Base-by-base conservation (phyloP, 2,797 vertebrate species). In the Chelon auratus region DNA sequence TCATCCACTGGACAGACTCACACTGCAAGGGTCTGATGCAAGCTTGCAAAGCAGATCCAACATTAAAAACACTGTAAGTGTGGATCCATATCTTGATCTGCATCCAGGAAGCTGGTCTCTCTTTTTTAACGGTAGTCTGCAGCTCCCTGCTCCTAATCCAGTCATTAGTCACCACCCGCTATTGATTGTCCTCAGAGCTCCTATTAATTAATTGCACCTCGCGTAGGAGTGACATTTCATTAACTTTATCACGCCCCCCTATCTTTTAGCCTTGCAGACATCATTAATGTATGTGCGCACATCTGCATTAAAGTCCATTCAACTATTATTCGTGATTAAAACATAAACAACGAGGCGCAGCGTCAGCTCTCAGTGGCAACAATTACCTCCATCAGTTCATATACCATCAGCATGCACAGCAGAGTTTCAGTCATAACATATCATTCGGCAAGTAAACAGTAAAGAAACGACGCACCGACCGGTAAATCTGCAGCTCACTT, bases 131-230 rank as follows among this genome's bases (percentile, higher is more conserved):
- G 12, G 26, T 5, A 47, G 48, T 18, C 33, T 24, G 9, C 15
- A 50, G 52, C 9, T 2, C 53, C 33, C 60, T 24, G 18, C n/a
- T 59, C 60, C 77, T 50, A 18, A 72, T 81, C 72, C 82, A 80
- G 76, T 51, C 48, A 89, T 84, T 81, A 83, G 78, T 84, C 85
- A 12, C 60, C 37, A 59, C 67, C 61, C 54, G 18, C 22, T 48
- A 70, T 72, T 70, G 80, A 80, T 61, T 30, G 1, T 67, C 37
- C 55, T 40, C 65, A 58, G 10, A 68, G 53, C 22, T 51, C 45
- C 9, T 62, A 62, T 82, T 75, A 59, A 81, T 80, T 66, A 69
- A 33, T 5, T 33, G 8, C 73, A 62, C 39, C 51, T 69, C 61
- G 18, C 62, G 48, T 36, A 4, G 22, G 58, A 12, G 37, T 56